Conservation (phyloP, 92 coral and sea anemone species). For the Parazoanthus swiftii region DNA sequence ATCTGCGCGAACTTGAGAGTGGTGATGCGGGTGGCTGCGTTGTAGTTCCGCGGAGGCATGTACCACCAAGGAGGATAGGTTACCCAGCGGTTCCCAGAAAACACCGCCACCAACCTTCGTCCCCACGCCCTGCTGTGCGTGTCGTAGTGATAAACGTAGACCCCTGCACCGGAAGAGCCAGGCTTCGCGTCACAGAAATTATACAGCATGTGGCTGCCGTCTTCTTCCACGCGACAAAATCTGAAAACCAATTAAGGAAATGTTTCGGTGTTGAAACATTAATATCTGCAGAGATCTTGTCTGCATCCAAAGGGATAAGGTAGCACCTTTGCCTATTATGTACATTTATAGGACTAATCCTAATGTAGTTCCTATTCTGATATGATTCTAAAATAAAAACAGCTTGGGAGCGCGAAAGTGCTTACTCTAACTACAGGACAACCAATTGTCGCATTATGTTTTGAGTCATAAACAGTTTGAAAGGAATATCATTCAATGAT, state of each 20-base stretch:
- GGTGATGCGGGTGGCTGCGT: slow-evolving; percentile 86
- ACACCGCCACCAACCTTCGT: slow-evolving; percentile 80
- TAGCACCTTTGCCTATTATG: background rate
- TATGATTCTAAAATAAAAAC: no score
- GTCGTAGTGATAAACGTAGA: slow-evolving; percentile 65
- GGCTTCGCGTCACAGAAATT: slow-evolving; percentile 93
- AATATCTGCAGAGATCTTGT: background rate
- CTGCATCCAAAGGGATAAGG: background rate
- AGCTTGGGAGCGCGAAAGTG: no score
- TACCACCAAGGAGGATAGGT: slow-evolving; percentile 60
- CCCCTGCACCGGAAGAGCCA: slow-evolving; percentile 97
- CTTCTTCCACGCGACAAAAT: slow-evolving; percentile 45
- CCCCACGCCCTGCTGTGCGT: slow-evolving; percentile 41
- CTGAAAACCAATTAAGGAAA: slow-evolving; percentile 35
- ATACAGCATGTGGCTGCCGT: slow-evolving; percentile 62
- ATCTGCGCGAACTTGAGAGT: slow-evolving; percentile 76
- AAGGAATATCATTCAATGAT: background rate
- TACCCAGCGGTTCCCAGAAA: slow-evolving; percentile 87
- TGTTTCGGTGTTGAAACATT: background rate
- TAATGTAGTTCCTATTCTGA: background rate
- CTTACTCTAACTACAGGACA: background rate
- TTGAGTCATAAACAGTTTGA: no score
- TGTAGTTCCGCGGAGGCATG: slow-evolving; percentile 61
- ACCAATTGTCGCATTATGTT: background rate
- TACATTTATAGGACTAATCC: background rate